Conservation (phyloP, 2,113 vertebrate species). For the Barnardius zonarius region DNA sequence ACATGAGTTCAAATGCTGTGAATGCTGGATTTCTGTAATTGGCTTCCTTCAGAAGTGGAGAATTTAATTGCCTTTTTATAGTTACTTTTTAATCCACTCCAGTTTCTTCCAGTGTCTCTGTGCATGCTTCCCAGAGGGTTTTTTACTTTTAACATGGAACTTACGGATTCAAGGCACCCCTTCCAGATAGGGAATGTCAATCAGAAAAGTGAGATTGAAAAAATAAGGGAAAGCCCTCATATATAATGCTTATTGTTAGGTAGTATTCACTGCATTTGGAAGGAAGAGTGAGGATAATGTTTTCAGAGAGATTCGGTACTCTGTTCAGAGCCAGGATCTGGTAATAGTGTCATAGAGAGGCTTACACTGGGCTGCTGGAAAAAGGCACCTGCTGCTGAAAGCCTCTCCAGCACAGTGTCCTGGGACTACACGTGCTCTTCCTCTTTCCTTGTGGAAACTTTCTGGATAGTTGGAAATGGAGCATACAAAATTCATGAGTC, state of each 20-base stretch:
- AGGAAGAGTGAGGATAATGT: neutral
- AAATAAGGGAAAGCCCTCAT: fast-evolving
- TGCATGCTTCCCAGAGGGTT: neutral
- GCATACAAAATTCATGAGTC: neutral
- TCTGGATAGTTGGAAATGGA: neutral
- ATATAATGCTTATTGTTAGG: neutral
- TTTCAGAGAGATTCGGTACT: neutral
- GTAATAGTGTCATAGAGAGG: neutral
- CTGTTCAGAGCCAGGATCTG: neutral
- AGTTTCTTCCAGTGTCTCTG: neutral
- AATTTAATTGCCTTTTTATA: neutral
- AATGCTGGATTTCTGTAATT: neutral
- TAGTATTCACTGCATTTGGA: neutral
- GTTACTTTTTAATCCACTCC: neutral
- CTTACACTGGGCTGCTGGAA: neutral
- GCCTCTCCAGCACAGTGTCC: neutral
- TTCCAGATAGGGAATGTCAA: neutral
- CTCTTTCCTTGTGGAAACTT: neutral
- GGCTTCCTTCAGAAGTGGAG: neutral
- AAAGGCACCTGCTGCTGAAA: neutral
- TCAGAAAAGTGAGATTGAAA: neutral
- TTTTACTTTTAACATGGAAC: neutral
- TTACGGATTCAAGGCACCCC: neutral
- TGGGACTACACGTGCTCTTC: neutral
- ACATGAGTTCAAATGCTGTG: fast-evolving